Conservation (phyloP, 2,797 vertebrate genomes). For the Tapera naevia region DNA sequence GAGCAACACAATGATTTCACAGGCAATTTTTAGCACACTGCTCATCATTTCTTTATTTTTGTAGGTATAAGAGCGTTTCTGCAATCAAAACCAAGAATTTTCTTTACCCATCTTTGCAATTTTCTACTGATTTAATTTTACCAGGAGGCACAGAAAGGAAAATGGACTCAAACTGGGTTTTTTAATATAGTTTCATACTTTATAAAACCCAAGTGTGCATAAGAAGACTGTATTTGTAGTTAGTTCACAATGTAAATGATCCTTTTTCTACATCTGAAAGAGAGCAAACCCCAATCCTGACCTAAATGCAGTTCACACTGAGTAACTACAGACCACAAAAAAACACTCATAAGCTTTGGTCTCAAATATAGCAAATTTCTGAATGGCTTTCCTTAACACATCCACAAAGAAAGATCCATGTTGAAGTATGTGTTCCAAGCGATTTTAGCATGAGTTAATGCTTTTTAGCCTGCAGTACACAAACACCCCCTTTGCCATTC, state of each 20-base stretch:
- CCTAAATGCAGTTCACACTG: neutral
- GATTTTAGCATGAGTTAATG: neutral
- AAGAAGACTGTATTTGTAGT: neutral
- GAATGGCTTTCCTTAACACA: neutral
- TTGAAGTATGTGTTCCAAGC: neutral
- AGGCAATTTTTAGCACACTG: neutral
- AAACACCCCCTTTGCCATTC: neutral
- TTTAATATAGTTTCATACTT: neutral
- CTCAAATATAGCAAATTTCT: neutral
- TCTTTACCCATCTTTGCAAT: neutral
- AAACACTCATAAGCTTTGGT: neutral
- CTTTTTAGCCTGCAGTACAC: neutral
- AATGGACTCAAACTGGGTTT: rapidly evolving
- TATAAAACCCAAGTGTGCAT: neutral
- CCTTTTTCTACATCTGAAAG: neutral
- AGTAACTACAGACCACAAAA: neutral
- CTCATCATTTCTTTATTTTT: neutral
- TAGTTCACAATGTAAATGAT: neutral
- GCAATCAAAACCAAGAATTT: neutral
- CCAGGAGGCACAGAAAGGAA: neutral
- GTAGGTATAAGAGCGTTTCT: neutral
- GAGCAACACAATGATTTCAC: neutral
- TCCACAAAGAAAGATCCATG: neutral
- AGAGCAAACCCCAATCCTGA: neutral
- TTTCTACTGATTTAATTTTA: neutral